A percentile compares a stretch with the other conserved stretches of the same genome.
Evolutionary conservation across 2,797 vertebrate genomes (phyloP).

Genomic region (Sus cebifrons): DNA sequence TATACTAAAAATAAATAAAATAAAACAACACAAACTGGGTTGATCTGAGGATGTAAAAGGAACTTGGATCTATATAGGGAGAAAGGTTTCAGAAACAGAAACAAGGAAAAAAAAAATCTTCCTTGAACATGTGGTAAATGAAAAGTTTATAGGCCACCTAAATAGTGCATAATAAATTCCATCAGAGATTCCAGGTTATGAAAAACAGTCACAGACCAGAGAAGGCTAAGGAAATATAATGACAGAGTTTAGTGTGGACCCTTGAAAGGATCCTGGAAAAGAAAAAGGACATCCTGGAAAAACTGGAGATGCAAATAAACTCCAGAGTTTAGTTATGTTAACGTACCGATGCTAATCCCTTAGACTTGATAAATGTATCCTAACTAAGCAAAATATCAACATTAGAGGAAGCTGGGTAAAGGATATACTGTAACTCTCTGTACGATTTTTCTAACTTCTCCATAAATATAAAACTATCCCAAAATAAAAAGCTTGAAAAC

Average conservation of each 20-base stretch:
- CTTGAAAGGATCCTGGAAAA: neutral
- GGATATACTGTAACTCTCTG: neutral
- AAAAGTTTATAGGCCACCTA: neutral
- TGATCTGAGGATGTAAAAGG: neutral
- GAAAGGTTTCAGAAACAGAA: constrained; percentile 30
- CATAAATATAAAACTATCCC: neutral
- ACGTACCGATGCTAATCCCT: neutral
- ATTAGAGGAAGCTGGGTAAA: neutral
- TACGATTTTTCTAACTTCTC: neutral
- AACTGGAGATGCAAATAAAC: neutral
- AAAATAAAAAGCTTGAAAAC: neutral
- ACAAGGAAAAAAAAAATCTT: neutral
- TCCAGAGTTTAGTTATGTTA: neutral
- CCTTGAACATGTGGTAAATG: neutral
- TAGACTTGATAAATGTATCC: constrained; percentile 7
- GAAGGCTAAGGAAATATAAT: neutral
- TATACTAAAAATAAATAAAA: neutral
- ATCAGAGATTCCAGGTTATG: neutral
- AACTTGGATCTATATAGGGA: neutral
- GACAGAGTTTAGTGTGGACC: neutral
- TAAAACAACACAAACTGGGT: neutral
- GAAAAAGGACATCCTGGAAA: neutral
- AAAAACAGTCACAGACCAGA: constrained; percentile 21
- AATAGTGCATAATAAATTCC: constrained; percentile 7
- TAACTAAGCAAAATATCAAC: constrained; percentile 37